Conservation (phyloP, 2,113 vertebrate genomes). For the Romanogobio albipinnatus region DNA sequence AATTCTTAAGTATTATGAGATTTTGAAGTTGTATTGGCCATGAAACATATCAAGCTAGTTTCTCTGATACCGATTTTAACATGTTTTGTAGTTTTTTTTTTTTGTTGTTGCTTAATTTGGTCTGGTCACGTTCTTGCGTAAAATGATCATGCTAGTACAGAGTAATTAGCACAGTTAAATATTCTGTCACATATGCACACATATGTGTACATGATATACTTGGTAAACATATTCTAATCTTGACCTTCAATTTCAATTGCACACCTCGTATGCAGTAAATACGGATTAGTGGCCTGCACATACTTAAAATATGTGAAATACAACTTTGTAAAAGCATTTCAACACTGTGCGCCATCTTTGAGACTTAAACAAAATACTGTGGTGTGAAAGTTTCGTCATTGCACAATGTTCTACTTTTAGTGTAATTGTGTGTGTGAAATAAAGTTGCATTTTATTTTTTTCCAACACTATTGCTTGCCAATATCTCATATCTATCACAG, state of each 20-base stretch:
- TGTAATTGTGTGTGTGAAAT: background rate
- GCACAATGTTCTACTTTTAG: background rate
- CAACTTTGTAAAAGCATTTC: background rate
- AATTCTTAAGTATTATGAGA: background rate
- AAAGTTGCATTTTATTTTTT: slow-evolving; percentile 1
- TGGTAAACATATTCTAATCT: slow-evolving; percentile 3
- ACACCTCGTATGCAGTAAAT: background rate
- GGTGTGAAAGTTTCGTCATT: background rate
- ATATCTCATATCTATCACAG: background rate
- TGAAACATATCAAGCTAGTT: background rate
- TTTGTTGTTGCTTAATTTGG: background rate
- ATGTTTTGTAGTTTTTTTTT: background rate
- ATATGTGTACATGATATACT: background rate
- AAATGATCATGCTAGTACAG: background rate
- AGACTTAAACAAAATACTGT: background rate
- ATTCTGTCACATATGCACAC: background rate
- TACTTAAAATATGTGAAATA: background rate
- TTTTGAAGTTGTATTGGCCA: background rate
- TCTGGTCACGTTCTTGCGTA: background rate
- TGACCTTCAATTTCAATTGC: background rate
- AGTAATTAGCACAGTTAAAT: background rate
- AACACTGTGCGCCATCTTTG: background rate
- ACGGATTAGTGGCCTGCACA: background rate
- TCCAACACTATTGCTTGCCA: background rate
- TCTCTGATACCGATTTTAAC: background rate